Base-by-base conservation (phyloP, 2,888 invertebrate genomes). In the Temnothorax unifasciatus region DNA sequence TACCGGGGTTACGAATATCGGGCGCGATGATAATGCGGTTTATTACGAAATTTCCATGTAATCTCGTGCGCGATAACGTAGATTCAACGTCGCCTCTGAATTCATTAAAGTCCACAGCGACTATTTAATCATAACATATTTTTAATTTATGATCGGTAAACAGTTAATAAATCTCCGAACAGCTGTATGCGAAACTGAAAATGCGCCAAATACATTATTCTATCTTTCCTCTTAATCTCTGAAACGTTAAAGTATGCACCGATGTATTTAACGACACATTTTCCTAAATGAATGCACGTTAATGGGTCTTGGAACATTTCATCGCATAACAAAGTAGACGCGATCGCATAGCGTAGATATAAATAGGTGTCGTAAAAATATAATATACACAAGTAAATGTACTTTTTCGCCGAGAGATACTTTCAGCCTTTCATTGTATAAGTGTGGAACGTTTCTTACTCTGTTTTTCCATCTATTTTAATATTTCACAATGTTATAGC, bases 1-100 rank as follows among this genome's bases (percentile, higher is more conserved):
- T 89, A 83, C 86, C 82, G 52, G 59, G 64, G 63, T 79, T 77
- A 84, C 71, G 71, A 66, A 73, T 61, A 69, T 66, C 71, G 64
- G 63, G 38, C 44, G 52, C 57, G 68, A 66, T 41, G 29, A 77
- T 77, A 77, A n/a, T n/a, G 68, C 15, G 68, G 54, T 68, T 52
- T 44, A 57, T 77, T 77, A 77, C 57, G 68, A 77, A 68, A 77
- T 77, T 57, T 44, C 54, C 68, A 5, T 68, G 29, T 54, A 68
- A 68, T 77, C 25, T 52, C 41, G n/a, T 18, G 41, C 41, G 5
- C 9, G 15, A 34, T 63, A 15, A 13, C 11, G 5, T 57, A 54
- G 1, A 25, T 34, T 41, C 29, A 25, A 66, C 0, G 13, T 21
- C 18, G 29, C 15, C 66, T 29, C 3, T 15, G 21, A 57, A 8